phyloP scores from a whole-genome alignment of 2,113 vertebrate genomes.

The Silurus meridionalis region DNA sequence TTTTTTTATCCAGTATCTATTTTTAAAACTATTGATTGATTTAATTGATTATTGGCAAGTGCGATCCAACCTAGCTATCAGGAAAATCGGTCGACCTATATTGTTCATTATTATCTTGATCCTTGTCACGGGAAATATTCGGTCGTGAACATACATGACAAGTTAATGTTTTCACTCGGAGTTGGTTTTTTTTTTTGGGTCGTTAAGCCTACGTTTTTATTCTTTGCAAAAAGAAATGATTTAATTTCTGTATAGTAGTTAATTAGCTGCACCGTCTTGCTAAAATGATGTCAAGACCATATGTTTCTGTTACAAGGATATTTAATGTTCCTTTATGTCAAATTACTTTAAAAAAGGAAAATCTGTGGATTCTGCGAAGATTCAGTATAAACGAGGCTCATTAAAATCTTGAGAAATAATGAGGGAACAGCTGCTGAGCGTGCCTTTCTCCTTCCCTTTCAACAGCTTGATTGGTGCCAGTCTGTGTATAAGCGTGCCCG shows the following conservation, averaged over 20 bases:
- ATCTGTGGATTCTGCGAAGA: neutral
- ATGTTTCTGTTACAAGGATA: neutral
- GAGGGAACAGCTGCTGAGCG: neutral
- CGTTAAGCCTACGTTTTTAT: neutral
- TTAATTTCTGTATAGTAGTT: neutral
- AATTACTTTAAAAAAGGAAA: neutral
- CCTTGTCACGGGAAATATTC: no score
- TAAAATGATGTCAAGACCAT: neutral
- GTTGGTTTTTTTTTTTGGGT: neutral
- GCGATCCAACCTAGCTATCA: no score
- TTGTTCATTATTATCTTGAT: no score
- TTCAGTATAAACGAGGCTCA: neutral
- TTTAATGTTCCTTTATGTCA: neutral
- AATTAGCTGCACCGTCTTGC: neutral
- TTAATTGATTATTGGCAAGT: no score
- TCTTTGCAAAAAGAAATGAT: neutral
- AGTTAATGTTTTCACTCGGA: neutral
- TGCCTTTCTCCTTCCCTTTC: neutral
- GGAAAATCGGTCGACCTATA: no score
- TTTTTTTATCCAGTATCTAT: no score
- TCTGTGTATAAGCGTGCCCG: slow-evolving; percentile 70
- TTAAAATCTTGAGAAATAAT: neutral
- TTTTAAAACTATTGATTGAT: no score
- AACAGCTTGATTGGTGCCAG: slow-evolving; percentile 72
- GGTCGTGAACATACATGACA: neutral